Conservation (phyloP, 2,113 vertebrate genomes). For the Aleadryas rufinucha region DNA sequence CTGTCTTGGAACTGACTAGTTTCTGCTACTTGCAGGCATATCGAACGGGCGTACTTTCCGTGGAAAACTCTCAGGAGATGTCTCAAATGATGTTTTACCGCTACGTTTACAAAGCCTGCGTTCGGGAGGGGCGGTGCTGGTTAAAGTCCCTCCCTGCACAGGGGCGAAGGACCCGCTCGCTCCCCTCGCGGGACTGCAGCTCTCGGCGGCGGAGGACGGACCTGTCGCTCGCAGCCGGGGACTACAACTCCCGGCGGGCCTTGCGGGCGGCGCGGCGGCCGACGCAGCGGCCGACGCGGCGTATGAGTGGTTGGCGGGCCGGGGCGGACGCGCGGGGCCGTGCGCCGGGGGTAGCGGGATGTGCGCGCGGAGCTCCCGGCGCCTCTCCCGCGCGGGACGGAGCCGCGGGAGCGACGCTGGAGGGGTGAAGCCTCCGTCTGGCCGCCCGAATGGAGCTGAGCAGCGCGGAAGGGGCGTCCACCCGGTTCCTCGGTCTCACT, state of each 20-base stretch:
- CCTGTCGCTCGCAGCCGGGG: not conserved
- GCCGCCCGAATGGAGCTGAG: constrained; percentile 2
- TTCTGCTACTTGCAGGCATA: not conserved
- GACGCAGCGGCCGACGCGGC: not conserved
- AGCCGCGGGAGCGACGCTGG: not conserved
- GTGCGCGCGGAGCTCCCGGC: not conserved
- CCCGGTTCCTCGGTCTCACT: constrained; percentile 5
- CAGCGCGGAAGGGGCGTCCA: not conserved
- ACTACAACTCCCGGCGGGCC: constrained; percentile 31
- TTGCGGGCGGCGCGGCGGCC: not conserved
- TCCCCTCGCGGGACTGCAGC: not conserved
- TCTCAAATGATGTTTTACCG: not conserved
- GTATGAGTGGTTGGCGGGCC: not conserved
- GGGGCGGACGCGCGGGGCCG: not conserved
- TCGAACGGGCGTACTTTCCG: not conserved
- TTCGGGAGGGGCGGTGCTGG: not conserved
- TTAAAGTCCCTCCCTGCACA: no score
- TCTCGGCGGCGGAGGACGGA: not conserved
- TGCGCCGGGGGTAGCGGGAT: not conserved
- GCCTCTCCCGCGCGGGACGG: not conserved
- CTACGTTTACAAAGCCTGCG: not conserved
- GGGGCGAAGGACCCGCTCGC: not conserved
- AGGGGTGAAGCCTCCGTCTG: not conserved
- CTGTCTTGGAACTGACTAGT: not conserved
- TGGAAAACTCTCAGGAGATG: not conserved